Conservation (phyloP, 2,113 vertebrate genomes). For the Sander lucioperca region DNA sequence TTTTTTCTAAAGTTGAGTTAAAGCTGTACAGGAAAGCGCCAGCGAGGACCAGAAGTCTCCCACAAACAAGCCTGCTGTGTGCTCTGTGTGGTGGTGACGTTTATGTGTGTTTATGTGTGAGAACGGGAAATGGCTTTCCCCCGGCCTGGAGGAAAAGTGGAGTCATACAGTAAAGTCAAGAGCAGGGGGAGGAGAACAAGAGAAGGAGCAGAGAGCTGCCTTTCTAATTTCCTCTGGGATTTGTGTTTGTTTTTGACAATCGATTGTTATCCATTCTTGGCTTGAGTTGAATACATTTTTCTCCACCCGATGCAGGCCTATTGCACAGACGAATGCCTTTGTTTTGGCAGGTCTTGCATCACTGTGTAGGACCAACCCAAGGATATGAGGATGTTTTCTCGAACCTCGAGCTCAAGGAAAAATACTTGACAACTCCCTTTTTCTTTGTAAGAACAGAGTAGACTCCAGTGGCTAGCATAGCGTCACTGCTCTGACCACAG, state of each 20-base stretch:
- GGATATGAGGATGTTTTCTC: slow-evolving; percentile 46
- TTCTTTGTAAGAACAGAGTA: slow-evolving; percentile 64
- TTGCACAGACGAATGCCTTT: slow-evolving; percentile 31
- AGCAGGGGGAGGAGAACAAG: slow-evolving; percentile 16
- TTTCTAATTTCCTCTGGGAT: slow-evolving; percentile 48
- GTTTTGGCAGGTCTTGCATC: slow-evolving; percentile 41
- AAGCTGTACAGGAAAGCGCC: slow-evolving; percentile 50
- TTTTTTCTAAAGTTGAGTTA: slow-evolving; percentile 49
- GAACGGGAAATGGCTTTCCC: slow-evolving; percentile 69
- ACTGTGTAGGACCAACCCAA: background rate
- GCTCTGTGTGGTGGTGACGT: slow-evolving; percentile 45
- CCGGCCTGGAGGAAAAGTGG: slow-evolving; percentile 38
- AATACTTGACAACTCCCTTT: slow-evolving; percentile 43
- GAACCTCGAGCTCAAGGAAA: slow-evolving; percentile 40
- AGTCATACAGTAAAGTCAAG: slow-evolving; percentile 53
- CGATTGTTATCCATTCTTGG: slow-evolving; percentile 46
- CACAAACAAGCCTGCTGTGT: slow-evolving; percentile 61
- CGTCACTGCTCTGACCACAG: slow-evolving; percentile 71
- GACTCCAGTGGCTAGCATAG: slow-evolving; percentile 52
- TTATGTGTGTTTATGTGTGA: slow-evolving; percentile 67
- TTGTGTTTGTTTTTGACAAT: slow-evolving; percentile 54
- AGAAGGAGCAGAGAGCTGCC: slow-evolving; percentile 25
- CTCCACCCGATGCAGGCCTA: slow-evolving; percentile 12
- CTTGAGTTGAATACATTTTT: slow-evolving; percentile 31
- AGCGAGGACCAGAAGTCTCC: slow-evolving; percentile 49